Evolutionary conservation across 2,888 invertebrate genomes (phyloP).

Genomic region (Aspidiotus rigidus): DNA sequence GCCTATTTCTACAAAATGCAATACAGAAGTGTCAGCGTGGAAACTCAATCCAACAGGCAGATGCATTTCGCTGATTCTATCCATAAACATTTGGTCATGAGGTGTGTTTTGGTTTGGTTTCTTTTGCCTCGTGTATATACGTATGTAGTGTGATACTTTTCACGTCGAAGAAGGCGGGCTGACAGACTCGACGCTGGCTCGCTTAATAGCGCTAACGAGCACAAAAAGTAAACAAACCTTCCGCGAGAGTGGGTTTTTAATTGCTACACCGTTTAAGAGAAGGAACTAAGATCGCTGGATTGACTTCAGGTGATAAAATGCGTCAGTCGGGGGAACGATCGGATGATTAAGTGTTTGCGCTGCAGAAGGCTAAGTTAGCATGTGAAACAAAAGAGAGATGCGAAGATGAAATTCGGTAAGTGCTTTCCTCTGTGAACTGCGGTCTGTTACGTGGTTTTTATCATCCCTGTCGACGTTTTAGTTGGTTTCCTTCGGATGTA

Average conservation of each 20-base stretch:
- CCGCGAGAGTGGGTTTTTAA: background rate
- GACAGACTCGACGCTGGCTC: background rate
- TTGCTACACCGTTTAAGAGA: background rate
- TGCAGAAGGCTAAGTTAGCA: too few relatives aligned
- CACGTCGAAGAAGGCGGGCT: background rate
- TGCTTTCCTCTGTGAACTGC: too few relatives aligned
- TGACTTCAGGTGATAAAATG: background rate
- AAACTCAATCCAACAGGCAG: conserved; percentile 18
- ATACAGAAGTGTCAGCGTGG: conserved; percentile 19
- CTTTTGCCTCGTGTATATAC: background rate
- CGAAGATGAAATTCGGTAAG: too few relatives aligned
- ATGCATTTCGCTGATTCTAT: conserved; percentile 11
- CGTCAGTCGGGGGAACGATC: background rate
- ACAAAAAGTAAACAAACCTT: background rate
- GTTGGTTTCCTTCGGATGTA: too few relatives aligned
- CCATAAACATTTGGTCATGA: conserved; percentile 10
- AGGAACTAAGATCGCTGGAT: background rate
- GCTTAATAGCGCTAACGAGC: background rate
- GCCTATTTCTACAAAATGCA: background rate
- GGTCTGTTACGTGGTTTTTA: too few relatives aligned
- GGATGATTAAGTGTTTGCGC: background rate
- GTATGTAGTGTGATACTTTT: background rate
- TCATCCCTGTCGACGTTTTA: too few relatives aligned
- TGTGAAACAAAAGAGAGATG: too few relatives aligned
- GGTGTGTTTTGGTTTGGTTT: conserved; percentile 2